Conservation (phyloP, 2,888 invertebrate genomes). For the Synergus japonicus region DNA sequence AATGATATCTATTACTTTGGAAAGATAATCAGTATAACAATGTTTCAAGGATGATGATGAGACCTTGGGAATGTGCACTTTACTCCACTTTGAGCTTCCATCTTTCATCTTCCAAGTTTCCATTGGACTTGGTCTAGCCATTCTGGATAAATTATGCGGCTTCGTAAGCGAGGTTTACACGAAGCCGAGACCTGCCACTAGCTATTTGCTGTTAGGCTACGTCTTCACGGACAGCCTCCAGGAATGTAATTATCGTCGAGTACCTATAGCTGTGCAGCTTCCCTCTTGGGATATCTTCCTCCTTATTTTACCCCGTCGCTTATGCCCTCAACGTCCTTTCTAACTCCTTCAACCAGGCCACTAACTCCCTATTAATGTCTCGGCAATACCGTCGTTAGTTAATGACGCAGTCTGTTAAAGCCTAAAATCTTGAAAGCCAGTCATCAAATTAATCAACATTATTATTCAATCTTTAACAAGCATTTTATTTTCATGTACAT, state of each 20-base stretch:
- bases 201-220: slow-evolving; percentile 50
- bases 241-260: slow-evolving; percentile 69
- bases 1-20: neutral
- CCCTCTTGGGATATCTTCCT: slow-evolving; percentile 49
- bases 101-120: slow-evolving; percentile 17
- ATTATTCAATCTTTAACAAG: neutral
- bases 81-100: slow-evolving; percentile 13
- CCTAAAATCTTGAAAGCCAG: slow-evolving; percentile 33
- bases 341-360: slow-evolving; percentile 50
- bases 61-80: slow-evolving; percentile 13
- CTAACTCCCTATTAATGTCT: slow-evolving; percentile 50
- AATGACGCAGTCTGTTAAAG: slow-evolving; percentile 50
- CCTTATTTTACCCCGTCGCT: slow-evolving; percentile 50
- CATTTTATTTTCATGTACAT: neutral
- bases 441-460: slow-evolving; percentile 38
- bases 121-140: slow-evolving; percentile 18
- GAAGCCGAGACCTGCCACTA: slow-evolving; percentile 46
- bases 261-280: slow-evolving; percentile 44
- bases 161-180: slow-evolving; percentile 31
- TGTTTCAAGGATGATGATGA: slow-evolving; percentile 6
- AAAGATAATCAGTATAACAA: neutral
- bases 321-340: slow-evolving; percentile 52
- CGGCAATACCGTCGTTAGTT: slow-evolving; percentile 58
- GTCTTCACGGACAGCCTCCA: slow-evolving; percentile 55
- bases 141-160: slow-evolving; percentile 36